Percentiles rank a stretch among this genome's conserved stretches.
Evolutionary conservation across 2,888 invertebrate genomes (phyloP).

Genomic region (Morinoia aosen): DNA sequence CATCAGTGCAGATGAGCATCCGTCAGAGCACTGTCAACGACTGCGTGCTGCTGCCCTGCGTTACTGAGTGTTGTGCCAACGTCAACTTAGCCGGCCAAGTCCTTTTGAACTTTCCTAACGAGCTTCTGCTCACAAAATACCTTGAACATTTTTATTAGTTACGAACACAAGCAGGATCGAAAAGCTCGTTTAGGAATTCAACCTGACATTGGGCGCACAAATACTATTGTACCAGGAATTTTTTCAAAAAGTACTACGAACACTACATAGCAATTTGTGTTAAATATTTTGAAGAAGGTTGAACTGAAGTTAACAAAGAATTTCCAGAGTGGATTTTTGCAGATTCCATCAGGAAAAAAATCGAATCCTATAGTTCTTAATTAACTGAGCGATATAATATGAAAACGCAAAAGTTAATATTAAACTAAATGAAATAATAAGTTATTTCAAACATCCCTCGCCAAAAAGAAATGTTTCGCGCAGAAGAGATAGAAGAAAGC

Average conservation of each 20-base stretch:
- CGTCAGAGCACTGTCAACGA: not conserved
- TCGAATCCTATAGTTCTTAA: too few species aligned
- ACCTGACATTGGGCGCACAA: not conserved
- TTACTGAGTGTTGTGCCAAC: not conserved
- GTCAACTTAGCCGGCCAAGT: not conserved
- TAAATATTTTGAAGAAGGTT: not conserved
- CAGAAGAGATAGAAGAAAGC: too few species aligned
- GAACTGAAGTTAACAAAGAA: too few species aligned
- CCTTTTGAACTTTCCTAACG: not conserved
- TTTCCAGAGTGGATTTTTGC: too few species aligned
- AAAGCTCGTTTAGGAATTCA: not conserved
- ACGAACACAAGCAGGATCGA: not conserved
- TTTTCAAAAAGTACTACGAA: too few species aligned
- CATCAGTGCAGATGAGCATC: not conserved
- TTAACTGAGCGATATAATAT: too few species aligned
- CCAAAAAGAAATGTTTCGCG: too few species aligned
- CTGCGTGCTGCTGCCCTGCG: not conserved
- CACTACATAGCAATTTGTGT: not conserved
- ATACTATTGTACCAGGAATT: too few species aligned
- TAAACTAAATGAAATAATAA: too few species aligned
- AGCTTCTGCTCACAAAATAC: not conserved
- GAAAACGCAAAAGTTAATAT: too few species aligned
- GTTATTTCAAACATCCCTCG: too few species aligned
- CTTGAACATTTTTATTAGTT: not conserved
- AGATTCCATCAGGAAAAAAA: too few species aligned